Conservation (phyloP, 2,797 vertebrate species). For the Buceros bicornis region DNA sequence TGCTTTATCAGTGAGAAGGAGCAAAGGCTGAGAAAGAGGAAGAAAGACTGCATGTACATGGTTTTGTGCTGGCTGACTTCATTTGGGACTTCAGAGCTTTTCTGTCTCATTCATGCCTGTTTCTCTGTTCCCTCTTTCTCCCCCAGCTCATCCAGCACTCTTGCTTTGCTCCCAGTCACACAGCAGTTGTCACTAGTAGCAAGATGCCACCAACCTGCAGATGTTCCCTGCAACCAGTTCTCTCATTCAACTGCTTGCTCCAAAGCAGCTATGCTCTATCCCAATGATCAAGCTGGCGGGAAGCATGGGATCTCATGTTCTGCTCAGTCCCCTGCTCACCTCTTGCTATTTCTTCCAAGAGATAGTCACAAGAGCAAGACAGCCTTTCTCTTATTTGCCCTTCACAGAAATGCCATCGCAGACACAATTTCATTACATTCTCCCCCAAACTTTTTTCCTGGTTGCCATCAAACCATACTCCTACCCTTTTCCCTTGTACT, state of each 20-base stretch:
- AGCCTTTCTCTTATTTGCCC: not conserved
- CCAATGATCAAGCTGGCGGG: not conserved
- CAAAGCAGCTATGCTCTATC: not conserved
- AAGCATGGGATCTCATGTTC: not conserved
- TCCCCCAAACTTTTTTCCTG: not conserved
- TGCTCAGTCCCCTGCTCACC: not conserved
- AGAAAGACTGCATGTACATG: not conserved
- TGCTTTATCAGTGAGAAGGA: not conserved
- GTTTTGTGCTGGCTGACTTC: not conserved
- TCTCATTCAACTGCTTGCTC: not conserved
- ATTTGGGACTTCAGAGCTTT: not conserved
- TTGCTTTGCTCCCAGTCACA: not conserved
- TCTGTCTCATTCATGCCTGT: not conserved
- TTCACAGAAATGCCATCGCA: not conserved
- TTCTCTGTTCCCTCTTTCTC: not conserved
- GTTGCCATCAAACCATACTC: not conserved
- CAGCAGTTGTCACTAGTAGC: fast-evolving
- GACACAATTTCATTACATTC: not conserved
- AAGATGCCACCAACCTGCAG: not conserved
- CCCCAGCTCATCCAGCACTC: not conserved
- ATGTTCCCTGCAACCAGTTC: not conserved
- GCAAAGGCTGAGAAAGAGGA: not conserved
- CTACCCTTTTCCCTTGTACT: not conserved
- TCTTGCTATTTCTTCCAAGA: not conserved
- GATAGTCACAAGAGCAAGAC: not conserved